Base-by-base conservation (phyloP, 1,140 invertebrate genomes). In the Ericerus pela region DNA sequence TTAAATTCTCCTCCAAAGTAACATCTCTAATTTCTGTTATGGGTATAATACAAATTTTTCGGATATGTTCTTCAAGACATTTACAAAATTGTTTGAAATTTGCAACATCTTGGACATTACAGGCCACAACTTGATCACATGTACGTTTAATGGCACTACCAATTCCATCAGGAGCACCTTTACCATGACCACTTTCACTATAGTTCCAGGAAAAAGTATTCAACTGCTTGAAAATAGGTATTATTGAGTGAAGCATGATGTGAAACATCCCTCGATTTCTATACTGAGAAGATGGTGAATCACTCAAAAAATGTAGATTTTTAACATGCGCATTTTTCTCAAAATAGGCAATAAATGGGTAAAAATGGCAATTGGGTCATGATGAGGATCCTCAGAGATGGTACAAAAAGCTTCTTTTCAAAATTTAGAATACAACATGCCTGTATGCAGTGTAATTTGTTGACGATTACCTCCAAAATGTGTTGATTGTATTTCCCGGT, bases 151-250 rank as follows among this genome's bases (percentile, higher is more conserved):
- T 41, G 20, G 53, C 38, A 30, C 65, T 67, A 10, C 70, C 72
- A 55, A 72, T 61, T 29, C 69, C 70, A 67, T 72, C 68, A 36
- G 69, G 66, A 14, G 64, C 63, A 3, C 70, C 70, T 62, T 73
- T 74, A 11, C 70, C 71, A 65, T 73, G 69, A 5, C 68, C 68
- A 31, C 68, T 61, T 63, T 70, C 68, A 30, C 59, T 63, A 61
- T 66, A 73, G 58, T 69, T 70, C 69, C 68, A 74, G 2, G 65
- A 6, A 51, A 51, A 51, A 51, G 3, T 6, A 6, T 5, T 11
- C 2, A 51, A 3, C 6, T 51, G 20, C 6, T 22, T 3, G 26
- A 24, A 51, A 6, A 27, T 22, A 6, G 26, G 26, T 6, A 27
- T 51, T 5, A 51, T 3, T 6, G 20, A 6, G 12, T 24, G 6